phyloP scores from a whole-genome alignment of 2,888 invertebrate genomes.

The Pogonocherus hispidulus region DNA sequence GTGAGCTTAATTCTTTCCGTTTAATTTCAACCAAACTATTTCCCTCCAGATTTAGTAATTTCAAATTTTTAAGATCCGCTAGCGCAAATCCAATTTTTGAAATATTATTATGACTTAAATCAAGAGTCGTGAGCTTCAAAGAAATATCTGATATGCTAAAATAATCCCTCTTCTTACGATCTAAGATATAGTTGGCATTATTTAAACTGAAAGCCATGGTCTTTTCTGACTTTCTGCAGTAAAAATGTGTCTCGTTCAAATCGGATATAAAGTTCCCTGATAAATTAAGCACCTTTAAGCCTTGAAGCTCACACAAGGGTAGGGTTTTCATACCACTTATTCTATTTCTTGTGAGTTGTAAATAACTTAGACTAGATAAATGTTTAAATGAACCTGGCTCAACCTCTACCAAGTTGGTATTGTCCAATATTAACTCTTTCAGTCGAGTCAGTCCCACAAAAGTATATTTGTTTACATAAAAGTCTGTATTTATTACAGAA shows the following conservation, averaged over 20 bases:
- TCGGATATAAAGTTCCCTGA: constrained; percentile 45
- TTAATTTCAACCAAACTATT: constrained; percentile 49
- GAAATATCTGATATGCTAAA: constrained; percentile 30
- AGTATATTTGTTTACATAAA: constrained; percentile 44
- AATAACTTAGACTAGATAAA: constrained; percentile 43
- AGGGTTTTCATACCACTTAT: constrained; percentile 49
- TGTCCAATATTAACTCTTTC: constrained; percentile 52
- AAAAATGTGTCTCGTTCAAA: constrained; percentile 40
- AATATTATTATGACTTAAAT: constrained; percentile 58
- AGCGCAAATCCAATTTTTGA: constrained; percentile 44
- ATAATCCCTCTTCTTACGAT: constrained; percentile 31
- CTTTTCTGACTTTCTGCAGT: constrained; percentile 38
- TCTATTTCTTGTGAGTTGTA: constrained; percentile 53
- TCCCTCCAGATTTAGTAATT: constrained; percentile 47
- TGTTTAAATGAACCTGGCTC: constrained; percentile 45
- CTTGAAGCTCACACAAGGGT: constrained; percentile 54
- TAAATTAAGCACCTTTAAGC: constrained; percentile 50
- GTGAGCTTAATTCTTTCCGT: constrained; percentile 40
- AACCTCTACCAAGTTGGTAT: constrained; percentile 52
- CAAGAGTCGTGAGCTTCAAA: constrained; percentile 48
- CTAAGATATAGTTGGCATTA: constrained; percentile 18
- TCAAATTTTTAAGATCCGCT: constrained; percentile 46
- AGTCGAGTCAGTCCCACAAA: constrained; percentile 50
- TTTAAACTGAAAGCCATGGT: constrained; percentile 42
- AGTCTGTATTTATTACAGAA: constrained; percentile 49